phyloP scores from a whole-genome alignment of 1,140 invertebrate genomes.

The Oryzaephilus surinamensis region DNA sequence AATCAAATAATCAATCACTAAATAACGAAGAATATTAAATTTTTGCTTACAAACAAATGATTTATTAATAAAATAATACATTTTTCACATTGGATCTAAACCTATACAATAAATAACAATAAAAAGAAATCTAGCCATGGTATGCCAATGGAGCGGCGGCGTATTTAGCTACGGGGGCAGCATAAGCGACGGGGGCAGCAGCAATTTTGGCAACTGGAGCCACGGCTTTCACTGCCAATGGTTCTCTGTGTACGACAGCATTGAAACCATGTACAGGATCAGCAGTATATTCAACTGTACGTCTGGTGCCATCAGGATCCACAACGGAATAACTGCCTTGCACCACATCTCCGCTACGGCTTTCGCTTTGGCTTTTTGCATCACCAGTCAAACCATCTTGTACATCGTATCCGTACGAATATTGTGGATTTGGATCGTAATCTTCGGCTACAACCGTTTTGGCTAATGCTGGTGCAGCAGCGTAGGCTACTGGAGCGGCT shows the following conservation, averaged over 20 bases:
- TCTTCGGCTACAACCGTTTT: conserved; percentile 38
- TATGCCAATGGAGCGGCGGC: conserved; percentile 10
- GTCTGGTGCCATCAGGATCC: conserved; percentile 51
- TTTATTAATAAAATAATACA: conserved; percentile 6
- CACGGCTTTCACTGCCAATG: conserved; percentile 27
- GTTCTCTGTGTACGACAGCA: conserved; percentile 44
- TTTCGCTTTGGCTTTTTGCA: conserved; percentile 45
- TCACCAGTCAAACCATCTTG: conserved; percentile 45
- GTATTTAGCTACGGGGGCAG: conserved; percentile 10
- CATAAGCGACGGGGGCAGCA: conserved; percentile 9
- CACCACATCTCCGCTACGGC: conserved; percentile 49
- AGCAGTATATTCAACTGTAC: conserved; percentile 56
- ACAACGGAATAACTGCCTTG: conserved; percentile 53
- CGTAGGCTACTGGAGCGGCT: conserved; percentile 16
- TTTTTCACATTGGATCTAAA: conserved; percentile 7
- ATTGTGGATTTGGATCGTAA: conserved; percentile 41
- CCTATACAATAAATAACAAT: conserved; percentile 8
- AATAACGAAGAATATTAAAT: too few species aligned
- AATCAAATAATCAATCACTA: too few species aligned
- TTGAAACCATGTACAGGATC: conserved; percentile 52
- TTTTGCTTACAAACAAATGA: too few species aligned
- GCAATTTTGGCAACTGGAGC: conserved; percentile 16
- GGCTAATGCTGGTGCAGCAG: too few species aligned
- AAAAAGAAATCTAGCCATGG: not conserved
- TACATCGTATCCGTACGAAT: conserved; percentile 43